Base-by-base conservation (phyloP, 2,797 vertebrate genomes). In the Alcedo atthis region DNA sequence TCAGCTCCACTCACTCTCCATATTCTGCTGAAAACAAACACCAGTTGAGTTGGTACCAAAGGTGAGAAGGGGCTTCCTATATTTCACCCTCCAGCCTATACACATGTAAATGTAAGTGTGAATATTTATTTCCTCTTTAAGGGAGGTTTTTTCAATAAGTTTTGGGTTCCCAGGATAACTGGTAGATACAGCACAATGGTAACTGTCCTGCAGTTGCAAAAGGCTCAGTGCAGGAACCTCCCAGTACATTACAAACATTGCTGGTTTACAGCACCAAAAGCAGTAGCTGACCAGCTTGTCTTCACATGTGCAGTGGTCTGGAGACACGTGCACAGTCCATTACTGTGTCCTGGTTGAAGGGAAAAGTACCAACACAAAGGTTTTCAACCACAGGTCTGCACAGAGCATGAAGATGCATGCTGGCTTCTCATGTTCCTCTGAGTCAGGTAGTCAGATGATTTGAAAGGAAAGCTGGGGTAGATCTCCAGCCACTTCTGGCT, bases 281-380 rank as follows among this genome's bases (percentile, higher is more conserved):
- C 75, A 81, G n/a, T 49, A 69, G 26, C 40, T 62, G 35, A 46
- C 17, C 26, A 32, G 37, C 61, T 45, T 54, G 32, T 16, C 33
- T 30, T 57, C 74, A 49, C 24, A 8, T 40, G 32, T 78, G 40
- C 62, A n/a, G 0, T 2, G 8, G 32, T 9, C 81, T 61, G 58
- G 53, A 35, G 33, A 48, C 14, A 26, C 9, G 8, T 0, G 7
- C 35, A 28, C 2, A 10, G 54, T 24, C 48, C 15, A 17, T 64
- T 9, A 15, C 40, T 10, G 35, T 43, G 35, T 10, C 78, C 63
- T 4, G 2, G 1, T 11, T 0, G 0, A 19, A 0, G 2, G 33
- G 17, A 48, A 40, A 49, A 62, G 28, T 3, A 22, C 19, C 8
- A 11, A 8, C 1, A 4, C 43, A 6, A 1, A 14, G 17, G 21